Percentiles rank a stretch among this genome's conserved stretches.
phyloP scores from a whole-genome alignment of 2,888 invertebrate species.

The Drosophila flavopinicola region DNA sequence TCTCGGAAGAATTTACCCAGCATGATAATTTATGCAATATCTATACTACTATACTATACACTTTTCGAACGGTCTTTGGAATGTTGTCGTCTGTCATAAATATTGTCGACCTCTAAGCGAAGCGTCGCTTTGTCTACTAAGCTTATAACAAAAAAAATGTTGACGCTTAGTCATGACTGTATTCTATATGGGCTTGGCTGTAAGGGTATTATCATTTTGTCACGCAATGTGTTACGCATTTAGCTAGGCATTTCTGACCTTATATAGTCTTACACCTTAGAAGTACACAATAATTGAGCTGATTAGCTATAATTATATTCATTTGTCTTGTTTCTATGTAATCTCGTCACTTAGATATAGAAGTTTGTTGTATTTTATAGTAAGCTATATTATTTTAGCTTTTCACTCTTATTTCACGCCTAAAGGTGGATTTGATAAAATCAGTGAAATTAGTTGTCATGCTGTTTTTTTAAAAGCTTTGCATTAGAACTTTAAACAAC shows the following conservation, averaged over 20 bases:
- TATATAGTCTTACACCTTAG: too few species aligned
- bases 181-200: not conserved
- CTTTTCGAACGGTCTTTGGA: conserved; percentile 33
- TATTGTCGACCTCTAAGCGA: conserved; percentile 17
- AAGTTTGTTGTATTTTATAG: too few species aligned
- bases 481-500: too few species aligned
- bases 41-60: conserved; percentile 3
- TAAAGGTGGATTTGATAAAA: too few species aligned
- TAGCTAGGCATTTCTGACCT: not conserved
- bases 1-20: conserved; percentile 70
- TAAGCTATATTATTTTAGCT: too few species aligned
- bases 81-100: conserved; percentile 52
- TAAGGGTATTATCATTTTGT: not conserved
- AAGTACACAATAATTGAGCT: too few species aligned
- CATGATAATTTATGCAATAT: conserved; percentile 57
- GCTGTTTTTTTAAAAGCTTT: too few species aligned
- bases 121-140: conserved; percentile 29
- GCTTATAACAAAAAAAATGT: conserved; percentile 11
- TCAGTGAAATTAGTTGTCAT: too few species aligned
- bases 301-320: not conserved
- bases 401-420: too few species aligned
- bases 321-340: not conserved
- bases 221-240: not conserved
- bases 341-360: too few species aligned
- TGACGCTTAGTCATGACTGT: conserved; percentile 31